Base-by-base conservation (phyloP, 2,113 vertebrate species). In the Tachysurus vachellii region DNA sequence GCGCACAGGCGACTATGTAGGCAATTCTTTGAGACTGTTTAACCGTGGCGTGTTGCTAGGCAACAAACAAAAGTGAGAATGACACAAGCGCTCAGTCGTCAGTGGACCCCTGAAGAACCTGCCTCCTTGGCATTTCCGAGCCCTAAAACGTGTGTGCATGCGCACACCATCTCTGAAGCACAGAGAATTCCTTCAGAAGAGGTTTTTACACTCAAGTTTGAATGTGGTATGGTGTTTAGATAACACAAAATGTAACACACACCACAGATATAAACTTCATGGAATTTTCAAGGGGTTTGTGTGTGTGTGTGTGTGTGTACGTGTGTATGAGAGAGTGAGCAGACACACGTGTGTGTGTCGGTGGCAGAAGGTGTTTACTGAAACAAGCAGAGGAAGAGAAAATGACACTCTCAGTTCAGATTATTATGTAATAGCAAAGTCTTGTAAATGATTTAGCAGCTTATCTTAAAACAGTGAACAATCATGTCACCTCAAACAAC, bases 1-100 rank as follows among this genome's bases (percentile, higher is more conserved):
- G 80, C 83, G 75, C 28, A 85, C 36, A 36, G 36, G 36, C 36
- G 36, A 36, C 36, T 36, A 86, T 56, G 42, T 68, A 85, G 80
- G 47, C 77, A 23, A 90, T 66, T 86, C 47, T 14, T 36, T 44
- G 62, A 44, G 19, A 73, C 61, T 13, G 57, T 59, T 87, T 77
- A n/a, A 70, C 31, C 73, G 28, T 77, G 71, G 50, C 85, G 82
- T 85, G 90, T 91, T 91, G 90, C 90, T 86, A 88, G 57, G 90
- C 85, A 91, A 91, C 90, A 50, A 77, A 5, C 88, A 88, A 54
- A 71, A 84, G 85, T 82, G 82, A 82, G 87, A 89, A 88, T 79
- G 85, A 82, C 88, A 86, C 66, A 79, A 86, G 82, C 82, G 82
- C 85, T 76, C 26, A 19, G 59, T 62, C 82, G 47, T 89, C 70